Conservation (phyloP, 2,888 invertebrate genomes). For the Automeris io region DNA sequence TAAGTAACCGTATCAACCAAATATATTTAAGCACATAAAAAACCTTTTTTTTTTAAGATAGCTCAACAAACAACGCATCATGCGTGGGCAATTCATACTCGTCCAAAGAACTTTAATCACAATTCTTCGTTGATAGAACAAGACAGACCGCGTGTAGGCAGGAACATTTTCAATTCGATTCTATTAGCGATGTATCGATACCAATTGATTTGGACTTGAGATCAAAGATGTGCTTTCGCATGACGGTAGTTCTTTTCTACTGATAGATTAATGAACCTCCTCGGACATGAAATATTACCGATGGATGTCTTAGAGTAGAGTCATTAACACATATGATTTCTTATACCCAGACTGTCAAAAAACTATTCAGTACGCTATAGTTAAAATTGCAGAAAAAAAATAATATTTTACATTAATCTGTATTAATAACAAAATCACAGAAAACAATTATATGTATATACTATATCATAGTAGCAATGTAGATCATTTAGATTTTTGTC, state of each 20-base stretch:
- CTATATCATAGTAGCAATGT: no score
- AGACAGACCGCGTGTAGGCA: conserved; percentile 47
- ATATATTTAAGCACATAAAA: not conserved
- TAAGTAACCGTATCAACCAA: not conserved
- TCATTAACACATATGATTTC: conserved; percentile 4
- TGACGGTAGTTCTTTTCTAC: conserved; percentile 40
- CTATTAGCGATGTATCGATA: conserved; percentile 49
- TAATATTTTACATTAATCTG: no score
- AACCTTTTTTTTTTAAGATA: not conserved
- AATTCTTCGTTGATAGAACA: conserved; percentile 39
- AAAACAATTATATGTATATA: no score
- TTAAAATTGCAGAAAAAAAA: no score
- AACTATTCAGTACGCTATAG: no score
- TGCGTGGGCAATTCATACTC: conserved; percentile 32
- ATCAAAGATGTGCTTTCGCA: conserved; percentile 66
- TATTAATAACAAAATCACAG: no score
- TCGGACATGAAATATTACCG: conserved; percentile 26
- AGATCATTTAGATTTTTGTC: no score
- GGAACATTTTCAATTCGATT: conserved; percentile 47
- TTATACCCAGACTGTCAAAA: not conserved
- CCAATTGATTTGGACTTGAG: conserved; percentile 57
- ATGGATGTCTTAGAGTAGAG: conserved; percentile 8
- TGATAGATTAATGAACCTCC: conserved; percentile 37
- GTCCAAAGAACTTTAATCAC: conserved; percentile 38
- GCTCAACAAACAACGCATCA: conserved; percentile 8